Evolutionary conservation across 1,140 invertebrate species (phyloP), one percentile per base, ranked within the genome.

Genomic region (Pogonognathellus flavescens): DNA sequence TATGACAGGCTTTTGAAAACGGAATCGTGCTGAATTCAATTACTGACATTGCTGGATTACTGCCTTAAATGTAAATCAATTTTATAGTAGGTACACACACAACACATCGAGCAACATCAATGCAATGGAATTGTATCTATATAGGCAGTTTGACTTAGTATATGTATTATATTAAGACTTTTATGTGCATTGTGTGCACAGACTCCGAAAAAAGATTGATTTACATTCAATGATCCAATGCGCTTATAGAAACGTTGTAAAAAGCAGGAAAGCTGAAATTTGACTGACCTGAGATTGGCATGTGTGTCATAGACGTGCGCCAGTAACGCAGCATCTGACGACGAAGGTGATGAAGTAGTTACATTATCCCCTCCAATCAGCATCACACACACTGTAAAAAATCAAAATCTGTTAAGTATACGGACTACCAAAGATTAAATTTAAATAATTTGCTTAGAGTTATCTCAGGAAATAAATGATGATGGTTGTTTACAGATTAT

Each of bases 281-380:
- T 53, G 59, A 85, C 80, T 80, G 14, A 86, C 85, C 85, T 80
- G 70, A 86, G 82, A 80, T 86, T 86, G 55, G 82, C 85, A 57
- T 86, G 82, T 52, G 70, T 59, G 85, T 86, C 85, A 31, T 86
- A 86, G 25, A 86, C 85, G 70, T 86, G 82, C 76, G 85, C 50
- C 20, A 86, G 53, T 7, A 66, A 53, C 53, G 85, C 82, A 53
- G n/a, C 57, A 53, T 52, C 49, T 6, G 76, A 62, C 14, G 85
- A 59, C 5, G 82, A 52, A n/a, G 85, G 55, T 72, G 85, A 83
- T 59, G 84, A 83, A 41, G 85, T 80, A 55, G 85, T 86, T 49
- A 86, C 82, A 72, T 86, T 86, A 84, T 86, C 82, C 53, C 62
- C 85, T 55, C 41, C 53, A 50, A 86, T 86, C 59, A 86, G 66